phyloP scores from a whole-genome alignment of 2,888 invertebrate species.

The Blera fallax region DNA sequence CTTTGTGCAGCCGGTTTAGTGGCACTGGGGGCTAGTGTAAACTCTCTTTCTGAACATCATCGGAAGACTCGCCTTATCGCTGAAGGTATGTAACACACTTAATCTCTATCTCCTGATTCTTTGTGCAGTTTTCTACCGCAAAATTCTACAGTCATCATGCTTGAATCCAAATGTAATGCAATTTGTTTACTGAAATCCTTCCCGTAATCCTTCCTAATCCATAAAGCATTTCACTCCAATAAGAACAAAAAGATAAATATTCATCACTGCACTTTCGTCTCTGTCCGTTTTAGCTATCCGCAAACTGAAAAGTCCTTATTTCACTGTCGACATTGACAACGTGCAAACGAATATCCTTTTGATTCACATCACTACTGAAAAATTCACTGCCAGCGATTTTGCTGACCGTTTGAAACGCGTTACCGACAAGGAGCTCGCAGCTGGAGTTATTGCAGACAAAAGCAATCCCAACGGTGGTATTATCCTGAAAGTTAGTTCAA shows the following conservation, averaged over 20 bases:
- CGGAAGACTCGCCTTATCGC: conserved; percentile 86
- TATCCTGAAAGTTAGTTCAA: conserved; percentile 84
- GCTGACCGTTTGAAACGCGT: conserved; percentile 83
- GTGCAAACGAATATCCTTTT: conserved; percentile 90
- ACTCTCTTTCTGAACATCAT: conserved; percentile 89
- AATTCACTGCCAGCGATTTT: conserved; percentile 84
- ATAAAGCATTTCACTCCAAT: background rate
- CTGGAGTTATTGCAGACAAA: conserved; percentile 82
- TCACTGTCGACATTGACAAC: conserved; percentile 85
- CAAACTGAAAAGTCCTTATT: conserved; percentile 84
- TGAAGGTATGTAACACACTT: conserved; percentile 82
- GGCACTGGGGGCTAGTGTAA: conserved; percentile 90
- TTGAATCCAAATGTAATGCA: background rate
- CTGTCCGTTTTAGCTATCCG: conserved; percentile 83
- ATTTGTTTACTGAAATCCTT: background rate
- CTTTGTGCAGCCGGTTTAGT: conserved; percentile 94
- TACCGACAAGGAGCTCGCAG: conserved; percentile 82
- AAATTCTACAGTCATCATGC: background rate
- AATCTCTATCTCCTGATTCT: background rate
- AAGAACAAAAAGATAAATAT: background rate
- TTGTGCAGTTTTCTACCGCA: background rate
- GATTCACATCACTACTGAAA: conserved; percentile 84
- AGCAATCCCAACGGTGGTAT: conserved; percentile 78
- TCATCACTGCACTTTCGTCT: background rate
- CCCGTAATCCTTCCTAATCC: background rate